Base-by-base conservation (phyloP, 2,888 invertebrate genomes). In the Lasioglossum figueresi region DNA sequence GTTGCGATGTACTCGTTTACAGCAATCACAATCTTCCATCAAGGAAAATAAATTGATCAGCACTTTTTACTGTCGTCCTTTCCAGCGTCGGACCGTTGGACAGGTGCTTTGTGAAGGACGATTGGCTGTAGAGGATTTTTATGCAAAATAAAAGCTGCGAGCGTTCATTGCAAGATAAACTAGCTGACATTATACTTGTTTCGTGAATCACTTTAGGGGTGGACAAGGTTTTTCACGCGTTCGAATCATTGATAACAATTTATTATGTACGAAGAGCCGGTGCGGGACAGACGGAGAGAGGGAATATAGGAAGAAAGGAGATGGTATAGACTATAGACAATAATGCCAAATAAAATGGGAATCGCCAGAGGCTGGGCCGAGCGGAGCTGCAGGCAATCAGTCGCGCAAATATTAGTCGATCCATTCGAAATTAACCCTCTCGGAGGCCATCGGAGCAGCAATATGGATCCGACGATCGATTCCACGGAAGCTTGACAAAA, bases 371-470 rank as follows among this genome's bases (percentile, higher is more conserved):
- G 63, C 63, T 16, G 63, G 63, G 31, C 31, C 31, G 63, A 16
- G 2, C 63, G 16, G 31, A 31, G 31, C 63, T 31, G 52, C 63
- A 27, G 63, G 63, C 63, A 63, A 63, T 63, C 63, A 31, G 63
- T 31, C 16, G 63, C 27, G 63, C 63, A 63, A 63, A 63, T 63
- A 63, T 63, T 63, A 63, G 63, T 63, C 63, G 63, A 63, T 6
- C 63, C 27, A 16, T 31, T 63, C 31, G 63, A 63, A 63, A 63
- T 63, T 63, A 31, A 63, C 31, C 31, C 31, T 16, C 63, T 16
- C 63, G 63, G 31, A 31, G 16, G 31, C 31, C 16, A 31, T 16
- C 31, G n/a, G 6, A 6, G 6, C 63, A 6, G 31, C 31, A 16
- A 63, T 63, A 27, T 63, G 16, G 63, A 63, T 63, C 63, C 31